Evolutionary conservation across 2,888 invertebrate genomes (phyloP), one percentile per base, ranked within the genome.

Genomic region (Leucania comma): DNA sequence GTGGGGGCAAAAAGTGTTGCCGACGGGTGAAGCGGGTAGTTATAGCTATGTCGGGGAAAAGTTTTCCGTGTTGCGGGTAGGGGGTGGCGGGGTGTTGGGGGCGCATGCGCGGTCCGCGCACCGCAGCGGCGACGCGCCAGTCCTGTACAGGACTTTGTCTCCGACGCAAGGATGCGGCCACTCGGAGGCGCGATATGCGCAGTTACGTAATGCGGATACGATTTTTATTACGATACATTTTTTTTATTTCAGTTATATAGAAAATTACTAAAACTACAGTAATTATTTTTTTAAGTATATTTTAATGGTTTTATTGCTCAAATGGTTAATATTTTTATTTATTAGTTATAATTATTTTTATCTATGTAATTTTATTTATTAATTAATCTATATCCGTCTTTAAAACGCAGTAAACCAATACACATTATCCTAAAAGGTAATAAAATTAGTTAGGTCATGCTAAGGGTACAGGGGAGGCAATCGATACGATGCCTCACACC

Each of bases 41-140:
- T 95, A 94, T 96, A 95, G 93, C 93, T 96, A 93, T 95, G 95
- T 96, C 84, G 89, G 93, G 93, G 95, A 95, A 96, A 96, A 96
- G 95, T 96, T 96, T 96, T 95, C 94, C 96, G 94, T 96, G 95
- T 95, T 95, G 95, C 95, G 95, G 95, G 95, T 86, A 87, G 93
- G 88, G 91, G 91, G 87, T 72, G 74, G 87, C 82, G 89, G 91
- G 87, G 90, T 88, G 81, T 63, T 85, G 80, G 86, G 81, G 88
- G 82, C 95, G 95, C 95, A 93, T 95, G 96, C 95, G 95, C 93
- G 85, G n/a, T 62, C 14, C 35, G 51, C 58, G 56, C 85, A 85
- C 94, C 91, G 93, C 93, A 93, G 91, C 90, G 92, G 92, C 90
- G 93, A 91, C 93, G 91, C 90, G 90, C 90, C 93, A 95, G 94